Evolutionary conservation across 2,797 vertebrate species (phyloP), one percentile per base, ranked within the genome.

Genomic region (Netta rufina): DNA sequence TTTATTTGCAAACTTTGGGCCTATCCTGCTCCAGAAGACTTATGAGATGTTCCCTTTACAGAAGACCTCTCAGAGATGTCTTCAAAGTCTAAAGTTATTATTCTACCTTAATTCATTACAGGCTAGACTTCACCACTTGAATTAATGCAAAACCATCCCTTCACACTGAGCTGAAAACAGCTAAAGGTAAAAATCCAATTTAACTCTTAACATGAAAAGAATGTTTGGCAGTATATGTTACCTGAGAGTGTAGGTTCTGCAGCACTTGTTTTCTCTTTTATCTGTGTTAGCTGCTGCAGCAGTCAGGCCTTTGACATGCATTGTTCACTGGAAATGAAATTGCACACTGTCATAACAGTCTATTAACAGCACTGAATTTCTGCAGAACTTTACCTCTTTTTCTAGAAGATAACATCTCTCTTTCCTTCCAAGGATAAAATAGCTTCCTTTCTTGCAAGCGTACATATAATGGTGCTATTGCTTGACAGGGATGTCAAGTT

Each of bases 401-500:
- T 74, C 80, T 36, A 39, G 80, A 54, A 96, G 95, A 96, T 95
- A 96, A 96, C 90, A 95, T 96, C 95, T 95, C 74, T 90, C 96
- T 53, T 92, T 94, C 94, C 93, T 96, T 96, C 77, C 85, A 92
- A 96, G 95, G 95, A 95, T 93, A 94, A 96, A 96, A 93, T 57
- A 81, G 88, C 95, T 97, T 95, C 89, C 96, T 97, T 90, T 93
- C 91, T 84, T 86, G 92, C 86, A 95, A 95, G 6, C 1, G 39
- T 67, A 74, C 43, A 32, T 79, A 91, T 84, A 96, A 56, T 75
- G 92, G 92, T 89, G 87, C 83, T 80, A 78, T 77, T 96, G 94
- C 92, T 95, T 92, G 95, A 94, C 30, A 49, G 90, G 96, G 96
- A 96, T 97, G 93, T 95, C 95, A 97, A 84, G 91, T 94, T 96